Evolutionary conservation across 1,140 invertebrate species (phyloP), one percentile per base, ranked within the genome.

Genomic region (Anthonomus grandis): DNA sequence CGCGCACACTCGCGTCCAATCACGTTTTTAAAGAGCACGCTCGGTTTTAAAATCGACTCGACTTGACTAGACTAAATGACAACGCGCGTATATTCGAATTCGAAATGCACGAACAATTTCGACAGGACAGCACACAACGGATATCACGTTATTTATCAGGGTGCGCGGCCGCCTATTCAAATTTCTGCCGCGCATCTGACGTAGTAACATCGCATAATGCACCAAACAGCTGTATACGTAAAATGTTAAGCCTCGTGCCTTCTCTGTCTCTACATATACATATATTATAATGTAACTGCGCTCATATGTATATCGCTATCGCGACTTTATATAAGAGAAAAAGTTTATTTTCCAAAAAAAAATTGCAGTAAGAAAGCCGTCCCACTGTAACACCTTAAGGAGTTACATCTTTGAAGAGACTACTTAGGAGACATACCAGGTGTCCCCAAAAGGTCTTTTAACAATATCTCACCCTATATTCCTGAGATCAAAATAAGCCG

Each of bases 151-250:
- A 45, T 18, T 50, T 52, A 9, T 57, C 25, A 37, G 19, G 24
- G 38, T 58, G 56, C 48, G 56, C 48, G 38, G 15, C 38, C 39
- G n/a, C n/a, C 10, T 44, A 58, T 25, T 44, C 24, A 13, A 45
- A 44, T 51, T 45, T 31, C 13, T 24, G 5, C 24, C 37, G 57
- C 57, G 57, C 57, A 59, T 49, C 22, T 59, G 57, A 59, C 57
- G 57, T 53, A 57, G n/a, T n/a, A n/a, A 44, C 45, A 45, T 54
- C 50, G 50, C 57, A 60, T 63, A 63, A 59, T 63, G 61, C 61
- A 63, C 53, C 61, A 63, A 63, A 63, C 57, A 60, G 52, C 61
- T 62, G 60, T 53, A 48, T 46, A n/a, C n/a, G n/a, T n/a, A n/a
- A n/a, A n/a, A n/a, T n/a, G n/a, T n/a, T n/a, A n/a, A 45, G 23